Base-by-base conservation (phyloP, 2,797 vertebrate genomes). In the Parotocinclus haroldoi region DNA sequence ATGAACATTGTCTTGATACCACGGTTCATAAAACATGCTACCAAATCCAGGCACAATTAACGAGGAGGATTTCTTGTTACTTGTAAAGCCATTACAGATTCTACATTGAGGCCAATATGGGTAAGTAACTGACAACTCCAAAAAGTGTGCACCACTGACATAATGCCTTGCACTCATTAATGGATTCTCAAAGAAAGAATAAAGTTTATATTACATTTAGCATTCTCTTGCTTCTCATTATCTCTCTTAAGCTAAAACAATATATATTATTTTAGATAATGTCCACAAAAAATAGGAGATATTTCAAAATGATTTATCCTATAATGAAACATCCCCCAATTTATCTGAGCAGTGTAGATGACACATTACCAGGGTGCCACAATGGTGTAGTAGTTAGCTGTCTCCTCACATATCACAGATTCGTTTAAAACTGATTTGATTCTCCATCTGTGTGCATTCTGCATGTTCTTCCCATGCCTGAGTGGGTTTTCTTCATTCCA, bases 81-180 rank as follows among this genome's bases (percentile, higher is more conserved):
- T 14, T 50, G 52, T 61, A 55, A 51, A 38, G 51, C 58, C 58
- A 62, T 61, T 72, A 61, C 12, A 16, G 42, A 9, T 49, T 71
- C 37, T 38, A 44, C 38, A 42, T 5, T 19, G 51, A 63, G 50
- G 61, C 49, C n/a, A 54, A 13, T 51, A 61, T 45, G 44, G 66
- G 44, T 39, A 55, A 9, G 51, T 40, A 37, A 7, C 63, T 62
- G 52, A 56, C 44, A 66, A 61, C 45, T 51, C 57, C 60, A 27
- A 27, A 27, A 2, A 27, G 27, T 37, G 10, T 14, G 14, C 54
- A 54, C 42, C 10, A 57, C 48, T 51, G 19, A 66, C 18, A 61
- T 62, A 62, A 57, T 45, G 66, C 44, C 19, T 13, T 19, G 56
- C 50, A 46, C 39, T 59, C 54, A 66, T 56, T 44, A 48, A 61